phyloP scores from a whole-genome alignment of 1,140 invertebrate species.

The Hyles vespertilio region DNA sequence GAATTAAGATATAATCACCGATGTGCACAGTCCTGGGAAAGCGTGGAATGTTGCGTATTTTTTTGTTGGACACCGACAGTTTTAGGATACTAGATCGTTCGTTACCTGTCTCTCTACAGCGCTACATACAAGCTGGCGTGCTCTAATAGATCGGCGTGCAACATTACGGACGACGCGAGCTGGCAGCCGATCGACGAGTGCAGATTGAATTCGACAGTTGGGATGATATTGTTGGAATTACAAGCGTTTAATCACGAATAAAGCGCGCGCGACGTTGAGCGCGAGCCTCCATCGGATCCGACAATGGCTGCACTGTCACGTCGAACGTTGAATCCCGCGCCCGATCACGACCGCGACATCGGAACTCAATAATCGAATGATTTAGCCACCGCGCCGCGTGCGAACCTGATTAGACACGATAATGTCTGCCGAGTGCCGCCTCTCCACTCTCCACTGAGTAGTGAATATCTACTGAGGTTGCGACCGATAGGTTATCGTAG shows the following conservation, averaged over 20 bases:
- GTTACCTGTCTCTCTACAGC: not conserved
- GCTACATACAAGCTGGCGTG: not conserved
- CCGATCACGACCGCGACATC: slow-evolving; percentile 73
- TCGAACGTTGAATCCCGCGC: slow-evolving; percentile 51
- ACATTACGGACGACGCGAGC: slow-evolving; percentile 36
- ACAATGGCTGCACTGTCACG: slow-evolving; percentile 69
- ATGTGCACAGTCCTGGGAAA: no score
- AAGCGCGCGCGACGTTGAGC: slow-evolving; percentile 47
- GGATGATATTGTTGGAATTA: slow-evolving; percentile 71
- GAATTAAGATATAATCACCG: not conserved
- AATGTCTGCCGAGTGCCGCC: slow-evolving; percentile 54
- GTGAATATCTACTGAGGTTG: slow-evolving; percentile 19
- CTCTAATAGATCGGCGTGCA: not conserved
- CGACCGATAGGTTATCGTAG: slow-evolving; percentile 59
- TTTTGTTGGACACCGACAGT: no score
- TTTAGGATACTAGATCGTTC: no score
- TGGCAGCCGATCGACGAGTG: slow-evolving; percentile 36
- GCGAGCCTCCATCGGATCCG: slow-evolving; percentile 38
- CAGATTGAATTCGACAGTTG: slow-evolving; percentile 63
- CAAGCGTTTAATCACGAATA: slow-evolving; percentile 70
- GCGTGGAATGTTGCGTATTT: no score
- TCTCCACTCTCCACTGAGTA: slow-evolving; percentile 25
- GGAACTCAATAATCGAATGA: slow-evolving; percentile 74
- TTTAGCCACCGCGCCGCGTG: slow-evolving; percentile 72
- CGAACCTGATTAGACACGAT: slow-evolving; percentile 73